Base-by-base conservation (phyloP, 2,797 vertebrate genomes). In the Xenopus petersii region DNA sequence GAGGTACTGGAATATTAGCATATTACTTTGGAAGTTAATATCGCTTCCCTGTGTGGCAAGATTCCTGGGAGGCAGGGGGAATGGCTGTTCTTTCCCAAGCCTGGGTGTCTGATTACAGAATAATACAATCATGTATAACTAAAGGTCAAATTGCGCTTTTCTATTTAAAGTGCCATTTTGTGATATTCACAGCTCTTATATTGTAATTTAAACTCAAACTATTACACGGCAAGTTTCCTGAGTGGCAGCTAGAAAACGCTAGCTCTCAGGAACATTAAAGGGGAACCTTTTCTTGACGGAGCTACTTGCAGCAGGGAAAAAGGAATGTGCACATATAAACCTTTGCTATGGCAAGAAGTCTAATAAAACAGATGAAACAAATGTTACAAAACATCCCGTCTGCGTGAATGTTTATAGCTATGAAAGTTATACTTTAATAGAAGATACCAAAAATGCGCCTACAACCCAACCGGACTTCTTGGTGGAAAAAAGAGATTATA, bases 91-190 rank as follows among this genome's bases (percentile, higher is more conserved):
- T 59, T 21, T 78, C 58, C 21, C 42, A 10, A 36, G 61, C 33
- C 10, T 11, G 21, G 55, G 16, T 70, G 26, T 67, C 65, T 58
- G 51, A 58, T 58, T 42, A 30, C 30, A 56, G 15, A 55, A 49
- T 60, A 68, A 56, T 78, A 51, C 51, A 56, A 73, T 69, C 71
- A 26, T 59, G 68, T 59, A 69, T 55, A 73, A 26, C 46, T 13
- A 78, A 78, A 74, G 76, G 71, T 78, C 76, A 78, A 17, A 60
- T 56, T 59, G 13, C 58, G 73, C 49, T 68, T 78, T 42, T 77
- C 16, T 66, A 42, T 64, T 48, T 73, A 60, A 69, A 64, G 49
- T 54, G n/a, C 9, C 48, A 15, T 69, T 77, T 77, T 68, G 15
- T 36, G 72, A n/a, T 59, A 42, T 73, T 64, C 55, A 65, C 26